A percentile compares a stretch with the other conserved stretches of the same genome.
Evolutionary conservation across 2,113 vertebrate species (phyloP).

Genomic region (Nerophis lumbriciformis): DNA sequence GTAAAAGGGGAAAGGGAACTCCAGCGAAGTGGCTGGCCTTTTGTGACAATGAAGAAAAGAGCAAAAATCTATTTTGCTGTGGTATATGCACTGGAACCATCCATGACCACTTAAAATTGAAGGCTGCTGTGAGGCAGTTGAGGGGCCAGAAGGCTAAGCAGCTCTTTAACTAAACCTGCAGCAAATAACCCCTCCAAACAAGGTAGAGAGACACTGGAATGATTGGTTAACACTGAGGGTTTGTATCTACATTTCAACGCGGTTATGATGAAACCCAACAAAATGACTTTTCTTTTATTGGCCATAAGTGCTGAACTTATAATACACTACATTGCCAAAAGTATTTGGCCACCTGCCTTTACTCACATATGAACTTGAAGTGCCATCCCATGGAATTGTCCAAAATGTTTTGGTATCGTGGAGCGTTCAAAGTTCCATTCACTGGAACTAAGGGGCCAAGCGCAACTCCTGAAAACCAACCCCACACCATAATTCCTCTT

Average conservation of each 20-base stretch:
- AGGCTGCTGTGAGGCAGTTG: constrained; percentile 40
- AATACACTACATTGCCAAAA: no score
- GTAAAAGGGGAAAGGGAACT: constrained; percentile 71
- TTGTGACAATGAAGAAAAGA: constrained; percentile 73
- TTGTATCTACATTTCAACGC: background rate
- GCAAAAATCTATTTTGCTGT: constrained; percentile 64
- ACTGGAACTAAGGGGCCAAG: no score
- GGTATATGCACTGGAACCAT: constrained; percentile 63
- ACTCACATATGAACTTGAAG: no score
- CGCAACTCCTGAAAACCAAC: no score
- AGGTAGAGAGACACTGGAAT: background rate
- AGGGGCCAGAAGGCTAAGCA: constrained; percentile 30
- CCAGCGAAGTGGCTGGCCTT: constrained; percentile 70
- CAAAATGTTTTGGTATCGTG: no score
- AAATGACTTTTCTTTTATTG: background rate
- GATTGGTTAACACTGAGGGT: background rate
- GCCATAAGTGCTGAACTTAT: background rate
- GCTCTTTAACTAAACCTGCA: constrained; percentile 59
- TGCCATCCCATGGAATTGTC: no score
- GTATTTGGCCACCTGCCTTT: no score
- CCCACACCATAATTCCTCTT: no score
- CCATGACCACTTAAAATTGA: constrained; percentile 57
- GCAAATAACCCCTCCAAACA: constrained; percentile 42
- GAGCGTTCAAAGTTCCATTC: no score
- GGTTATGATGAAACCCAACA: background rate